Base-by-base conservation (phyloP, 2,888 invertebrate species). In the Ariolimax columbianus region DNA sequence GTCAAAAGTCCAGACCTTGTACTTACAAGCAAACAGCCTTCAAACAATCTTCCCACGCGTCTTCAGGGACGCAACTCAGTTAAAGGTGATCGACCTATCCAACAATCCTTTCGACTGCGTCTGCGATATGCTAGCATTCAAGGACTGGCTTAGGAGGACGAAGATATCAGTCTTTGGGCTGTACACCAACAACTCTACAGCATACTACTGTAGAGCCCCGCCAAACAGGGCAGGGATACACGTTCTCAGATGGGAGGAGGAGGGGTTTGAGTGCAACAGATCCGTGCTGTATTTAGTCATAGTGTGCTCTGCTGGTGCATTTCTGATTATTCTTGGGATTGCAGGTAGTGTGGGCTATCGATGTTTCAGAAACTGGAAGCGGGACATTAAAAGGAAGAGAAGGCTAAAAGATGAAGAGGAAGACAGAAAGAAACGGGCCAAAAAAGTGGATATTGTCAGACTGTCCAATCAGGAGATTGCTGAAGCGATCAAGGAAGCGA, bases 41-140 rank as follows among this genome's bases (percentile, higher is more conserved):
- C 84, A 81, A 36, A 83, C 66, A 1, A 80, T 92, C 55, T 82
- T 87, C 30, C 89, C 90, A 0, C 77, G 81, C 9, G 77, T 90
- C 2, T 91, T 92, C 77, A 79, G 89, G 26, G 84, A 87, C n/a
- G 73, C 92, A 17, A 68, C 73, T 30, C 85, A 89, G 9, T 83
- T 93, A 26, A 82, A 90, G 73, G 73, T 80, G 43, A 85, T 93
- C 7, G 91, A 91, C 75, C 88, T 93, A 70, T 90, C 91, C 11
- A 80, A 87, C 59, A 93, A 93, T 84, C 91, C 91, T 11, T 92
- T 92, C 83, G 73, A 88, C 55, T 93, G 93, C 85, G 89, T 89
- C 33, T 93, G 93, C 88, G 89, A 90, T 36, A 86, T 91, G 75
- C 72, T 92, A 11, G 89, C 88, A 9, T 88, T 93, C 75, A 87